Conservation (phyloP, 2,888 invertebrate species). For the Aphrophora alni region DNA sequence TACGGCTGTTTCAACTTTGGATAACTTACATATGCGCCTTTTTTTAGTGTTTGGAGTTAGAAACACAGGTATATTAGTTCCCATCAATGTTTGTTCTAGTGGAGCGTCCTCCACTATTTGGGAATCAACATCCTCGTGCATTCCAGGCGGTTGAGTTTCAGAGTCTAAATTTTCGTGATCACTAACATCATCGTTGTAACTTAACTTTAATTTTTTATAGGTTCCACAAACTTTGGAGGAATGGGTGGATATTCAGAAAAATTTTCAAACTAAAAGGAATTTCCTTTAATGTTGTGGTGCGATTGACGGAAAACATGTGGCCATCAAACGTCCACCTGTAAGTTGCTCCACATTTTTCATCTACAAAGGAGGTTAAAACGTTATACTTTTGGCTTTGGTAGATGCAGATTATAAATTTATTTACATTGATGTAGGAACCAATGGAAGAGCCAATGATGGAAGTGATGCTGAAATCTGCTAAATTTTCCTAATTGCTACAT, state of each 20-base stretch:
- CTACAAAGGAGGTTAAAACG: too few species aligned
- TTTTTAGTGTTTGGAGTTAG: neutral
- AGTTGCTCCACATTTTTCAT: too few species aligned
- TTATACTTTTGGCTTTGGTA: too few species aligned
- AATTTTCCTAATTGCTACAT: constrained; percentile 45
- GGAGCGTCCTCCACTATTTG: neutral
- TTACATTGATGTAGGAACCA: too few species aligned
- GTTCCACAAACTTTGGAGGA: constrained; percentile 48
- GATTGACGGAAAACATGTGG: too few species aligned
- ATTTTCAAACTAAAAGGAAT: constrained; percentile 52
- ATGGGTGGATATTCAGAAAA: constrained; percentile 51
- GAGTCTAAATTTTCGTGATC: neutral
- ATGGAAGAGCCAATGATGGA: too few species aligned
- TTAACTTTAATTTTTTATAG: constrained; percentile 40
- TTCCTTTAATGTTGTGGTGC: too few species aligned
- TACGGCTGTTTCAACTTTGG: constrained; percentile 10
- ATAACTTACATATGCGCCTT: neutral
- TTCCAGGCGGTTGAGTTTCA: neutral
- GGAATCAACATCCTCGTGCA: neutral
- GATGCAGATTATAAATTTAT: too few species aligned
- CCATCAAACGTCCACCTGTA: too few species aligned
- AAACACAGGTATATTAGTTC: neutral
- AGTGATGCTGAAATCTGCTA: constrained; percentile 51
- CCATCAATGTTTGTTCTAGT: too few species aligned
- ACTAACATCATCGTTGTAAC: neutral